Evolutionary conservation across 1,140 invertebrate species (phyloP), one percentile per base, ranked within the genome.

Genomic region (Caenorhabditis tropicalis): DNA sequence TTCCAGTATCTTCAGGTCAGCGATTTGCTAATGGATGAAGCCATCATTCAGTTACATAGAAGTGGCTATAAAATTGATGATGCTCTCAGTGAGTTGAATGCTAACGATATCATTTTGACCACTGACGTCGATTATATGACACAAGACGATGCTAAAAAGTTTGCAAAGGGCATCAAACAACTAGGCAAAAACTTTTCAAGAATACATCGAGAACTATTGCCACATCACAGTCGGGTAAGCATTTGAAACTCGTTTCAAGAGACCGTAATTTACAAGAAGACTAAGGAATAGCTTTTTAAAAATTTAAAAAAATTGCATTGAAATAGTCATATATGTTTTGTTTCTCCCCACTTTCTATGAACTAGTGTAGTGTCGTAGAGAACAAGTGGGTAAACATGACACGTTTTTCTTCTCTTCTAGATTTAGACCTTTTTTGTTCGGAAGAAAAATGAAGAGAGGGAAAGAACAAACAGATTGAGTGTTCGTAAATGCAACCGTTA

Each of bases 131-230:
- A 83, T 51, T 89, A 89, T 46, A 88, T 90, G 86, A 88, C 70
- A 48, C 79, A 84, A 39, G 90, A 90, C 24, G 90, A 91, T 58
- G 83, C 94, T 91, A 98, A 98, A 94, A 94, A 96, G 87, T 99
- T 99, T 93, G 96, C 98, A 80, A 98, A 98, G 93, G 98, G 98
- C 87, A 94, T 99, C 82, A 93, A 96, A 84, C 96, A 97, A 91
- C 97, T 98, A 93, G 98, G 98, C 88, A 99, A 99, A 93, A 99
- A 99, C 93, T 99, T 99, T 92, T 98, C 97, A 92, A 95, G 96
- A 88, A 99, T 99, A 88, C 94, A 95, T 87, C 98, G 98, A 92
- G 97, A 99, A 92, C 93, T 98, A 81, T 93, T 99, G 86, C 96
- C 96, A 82, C 95, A 97, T 91, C 97, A 97, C 93, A 96, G 98